Conservation (phyloP, 2,113 vertebrate genomes). For the Grammomys surdaster region DNA sequence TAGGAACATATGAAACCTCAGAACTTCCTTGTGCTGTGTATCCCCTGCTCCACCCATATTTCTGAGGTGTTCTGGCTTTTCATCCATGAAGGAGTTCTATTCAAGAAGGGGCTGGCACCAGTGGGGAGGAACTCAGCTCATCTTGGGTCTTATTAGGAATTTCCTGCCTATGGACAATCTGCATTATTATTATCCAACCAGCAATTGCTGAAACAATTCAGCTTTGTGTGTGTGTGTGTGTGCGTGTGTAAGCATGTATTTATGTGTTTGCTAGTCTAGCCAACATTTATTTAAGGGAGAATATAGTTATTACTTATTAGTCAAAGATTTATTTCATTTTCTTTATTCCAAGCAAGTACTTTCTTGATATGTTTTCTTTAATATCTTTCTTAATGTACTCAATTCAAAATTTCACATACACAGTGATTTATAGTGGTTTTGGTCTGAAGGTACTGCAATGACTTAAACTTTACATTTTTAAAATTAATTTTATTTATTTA, state of each 20-base stretch:
- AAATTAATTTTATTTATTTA: too few species aligned
- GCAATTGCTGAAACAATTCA: background rate
- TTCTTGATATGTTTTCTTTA: background rate
- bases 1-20: background rate
- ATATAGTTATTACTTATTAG: constrained; percentile 3
- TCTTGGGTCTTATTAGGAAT: background rate
- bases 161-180: background rate
- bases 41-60: background rate
- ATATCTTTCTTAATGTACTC: constrained; percentile 27
- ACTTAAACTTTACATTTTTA: constrained; percentile 31
- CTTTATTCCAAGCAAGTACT: constrained; percentile 17
- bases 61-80: background rate
- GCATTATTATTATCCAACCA: background rate
- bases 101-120: background rate
- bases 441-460: background rate
- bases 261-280: background rate
- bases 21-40: background rate
- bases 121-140: background rate
- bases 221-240: background rate
- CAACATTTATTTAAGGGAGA: background rate
- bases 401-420: constrained; percentile 7
- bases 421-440: background rate
- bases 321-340: background rate
- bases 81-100: background rate
- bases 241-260: background rate